Base-by-base conservation (phyloP, 1,140 invertebrate genomes). In the Cotesia chilonis region DNA sequence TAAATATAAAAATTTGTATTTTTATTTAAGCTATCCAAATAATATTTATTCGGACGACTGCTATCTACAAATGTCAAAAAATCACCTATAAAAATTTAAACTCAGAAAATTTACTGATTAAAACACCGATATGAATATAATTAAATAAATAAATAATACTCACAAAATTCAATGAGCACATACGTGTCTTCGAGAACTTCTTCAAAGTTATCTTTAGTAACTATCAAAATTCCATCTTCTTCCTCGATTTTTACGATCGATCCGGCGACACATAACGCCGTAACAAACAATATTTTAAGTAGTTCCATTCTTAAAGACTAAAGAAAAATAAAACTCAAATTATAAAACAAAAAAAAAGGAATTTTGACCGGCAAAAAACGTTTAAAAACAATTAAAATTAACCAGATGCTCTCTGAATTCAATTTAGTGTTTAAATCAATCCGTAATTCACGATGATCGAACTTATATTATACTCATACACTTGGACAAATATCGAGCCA, bases 151-250 rank as follows among this genome's bases (percentile, higher is more conserved):
- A 14, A 60, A 52, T 37, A 14, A 71, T 79, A 96, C 96, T 98
- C 90, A 98, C 97, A 99, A 87, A 99, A 99, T 91, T 99, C 96
- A 35, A 99, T 93, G 55, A 99, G 90, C 77, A 99, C 87, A 86
- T 90, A 94, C 76, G 96, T 92, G 4, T 94, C 89, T 65, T 88
- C 84, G 72, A 97, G 84, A 65, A 92, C 93, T 79, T 89, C 83
- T 68, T 97, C 91, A 86, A 98, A 98, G 86, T 96, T 98, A 70
- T 90, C 89, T 81, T 93, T 94, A 54, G 91, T 96, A 60, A 98
- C 87, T 70, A 99, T 95, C 73, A 98, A 87, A 61, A 99, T 96
- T 70, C 92, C 93, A 66, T 98, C 95, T 81, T 98, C 96, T 74
- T 88, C 88, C 77, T 92, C 90, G 76, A 96, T 90, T 12, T 68